Percentiles rank a stretch among this genome's conserved stretches.
Evolutionary conservation across 2,113 vertebrate species (phyloP).

Genomic region (Xerus inauris): DNA sequence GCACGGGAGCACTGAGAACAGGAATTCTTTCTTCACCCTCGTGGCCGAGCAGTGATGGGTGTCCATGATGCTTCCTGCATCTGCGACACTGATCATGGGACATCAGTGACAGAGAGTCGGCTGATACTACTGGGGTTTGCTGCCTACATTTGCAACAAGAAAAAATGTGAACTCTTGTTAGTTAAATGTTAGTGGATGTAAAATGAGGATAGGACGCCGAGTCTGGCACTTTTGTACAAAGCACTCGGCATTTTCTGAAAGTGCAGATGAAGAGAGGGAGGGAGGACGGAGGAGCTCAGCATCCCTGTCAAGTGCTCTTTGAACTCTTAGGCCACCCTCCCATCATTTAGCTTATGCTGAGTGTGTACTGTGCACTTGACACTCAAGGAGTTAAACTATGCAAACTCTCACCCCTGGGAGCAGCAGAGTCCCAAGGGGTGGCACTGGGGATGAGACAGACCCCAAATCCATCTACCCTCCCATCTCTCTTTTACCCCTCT

Average conservation of each 20-base stretch:
- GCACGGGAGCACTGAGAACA: background rate
- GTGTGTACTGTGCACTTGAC: background rate
- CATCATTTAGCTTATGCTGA: background rate
- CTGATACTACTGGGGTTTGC: background rate
- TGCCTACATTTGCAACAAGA: background rate
- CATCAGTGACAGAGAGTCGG: background rate
- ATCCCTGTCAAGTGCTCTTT: background rate
- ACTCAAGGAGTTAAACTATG: background rate
- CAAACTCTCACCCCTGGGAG: background rate
- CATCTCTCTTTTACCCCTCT: background rate
- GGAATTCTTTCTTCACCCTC: background rate
- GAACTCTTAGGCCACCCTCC: background rate
- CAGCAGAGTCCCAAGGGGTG: accelerated
- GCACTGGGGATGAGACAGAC: background rate
- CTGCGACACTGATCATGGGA: background rate
- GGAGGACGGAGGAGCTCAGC: background rate
- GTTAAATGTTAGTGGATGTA: background rate
- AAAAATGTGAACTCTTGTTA: background rate
- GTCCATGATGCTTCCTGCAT: background rate
- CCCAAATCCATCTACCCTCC: background rate
- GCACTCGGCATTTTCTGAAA: background rate
- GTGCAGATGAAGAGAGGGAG: background rate
- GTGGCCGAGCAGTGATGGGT: background rate
- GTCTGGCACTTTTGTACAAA: background rate
- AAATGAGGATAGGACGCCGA: background rate